These are phyloP conservation scores for Madoqua kirkii DNA, from an alignment of 2,113 vertebrate species.

Conservation along the genomic window DNA sequence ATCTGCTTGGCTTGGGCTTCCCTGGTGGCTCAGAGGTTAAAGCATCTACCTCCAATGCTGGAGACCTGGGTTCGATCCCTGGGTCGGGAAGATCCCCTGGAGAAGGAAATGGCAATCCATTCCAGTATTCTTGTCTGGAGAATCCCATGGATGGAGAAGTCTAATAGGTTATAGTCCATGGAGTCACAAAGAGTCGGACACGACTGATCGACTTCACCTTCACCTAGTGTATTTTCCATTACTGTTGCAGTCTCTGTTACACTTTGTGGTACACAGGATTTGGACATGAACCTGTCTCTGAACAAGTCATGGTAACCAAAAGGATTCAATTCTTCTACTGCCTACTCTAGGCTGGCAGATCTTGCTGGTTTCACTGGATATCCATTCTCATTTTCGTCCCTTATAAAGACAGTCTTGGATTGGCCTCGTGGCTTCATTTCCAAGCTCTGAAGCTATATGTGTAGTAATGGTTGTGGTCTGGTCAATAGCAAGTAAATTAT, in stretches of 20 bases:
- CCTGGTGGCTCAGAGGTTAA: too few species aligned
- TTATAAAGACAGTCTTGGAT: not conserved
- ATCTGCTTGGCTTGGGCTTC: not conserved
- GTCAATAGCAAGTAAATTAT: not conserved
- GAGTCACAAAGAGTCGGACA: too few species aligned
- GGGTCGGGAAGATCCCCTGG: too few species aligned
- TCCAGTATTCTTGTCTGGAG: too few species aligned
- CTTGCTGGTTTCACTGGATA: not conserved
- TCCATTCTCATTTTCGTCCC: not conserved
- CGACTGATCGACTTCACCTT: too few species aligned
- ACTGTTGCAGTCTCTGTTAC: not conserved
- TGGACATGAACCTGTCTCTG: not conserved
- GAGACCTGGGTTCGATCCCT: too few species aligned
- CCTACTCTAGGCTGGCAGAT: not conserved
- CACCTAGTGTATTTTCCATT: not conserved
- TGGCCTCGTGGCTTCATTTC: not conserved
- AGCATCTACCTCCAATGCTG: too few species aligned
- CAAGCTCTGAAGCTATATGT: not conserved
- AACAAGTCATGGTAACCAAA: not conserved
- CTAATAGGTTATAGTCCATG: too few species aligned
- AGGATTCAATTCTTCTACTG: not conserved
- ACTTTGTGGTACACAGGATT: not conserved
- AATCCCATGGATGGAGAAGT: too few species aligned
- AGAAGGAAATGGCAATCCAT: too few species aligned
- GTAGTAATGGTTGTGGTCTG: not conserved